Conservation (phyloP, 2,888 invertebrate species). For the Nasonovia ribisnigri region DNA sequence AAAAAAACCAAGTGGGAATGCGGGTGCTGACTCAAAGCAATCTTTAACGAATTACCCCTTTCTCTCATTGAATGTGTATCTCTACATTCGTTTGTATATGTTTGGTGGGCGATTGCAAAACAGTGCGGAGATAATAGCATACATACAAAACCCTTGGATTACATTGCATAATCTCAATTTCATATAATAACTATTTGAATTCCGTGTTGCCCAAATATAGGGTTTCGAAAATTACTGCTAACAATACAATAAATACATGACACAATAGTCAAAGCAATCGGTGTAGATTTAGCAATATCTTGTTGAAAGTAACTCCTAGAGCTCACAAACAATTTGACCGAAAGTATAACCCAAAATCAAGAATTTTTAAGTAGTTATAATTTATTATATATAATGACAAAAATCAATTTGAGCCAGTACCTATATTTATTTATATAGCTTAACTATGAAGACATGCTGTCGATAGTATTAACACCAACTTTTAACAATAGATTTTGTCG, state of each 20-base stretch:
- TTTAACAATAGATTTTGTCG: neutral
- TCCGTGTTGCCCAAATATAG: slow-evolving; percentile 38
- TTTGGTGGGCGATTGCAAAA: slow-evolving; percentile 28
- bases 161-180: slow-evolving; percentile 41
- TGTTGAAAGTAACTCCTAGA: neutral
- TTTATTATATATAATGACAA: slow-evolving; percentile 22
- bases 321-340: neutral
- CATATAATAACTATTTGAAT: slow-evolving; percentile 38
- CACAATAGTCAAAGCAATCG: slow-evolving; percentile 33
- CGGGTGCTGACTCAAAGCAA: slow-evolving; percentile 10
- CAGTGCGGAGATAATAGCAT: neutral
- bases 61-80: slow-evolving; percentile 20
- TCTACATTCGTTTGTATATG: neutral
- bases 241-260: slow-evolving; percentile 40
- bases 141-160: slow-evolving; percentile 35
- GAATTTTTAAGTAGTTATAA: neutral
- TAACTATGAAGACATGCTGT: neutral
- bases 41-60: slow-evolving; percentile 48
- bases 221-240: slow-evolving; percentile 46
- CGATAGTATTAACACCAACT: neutral
- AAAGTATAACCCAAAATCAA: neutral
- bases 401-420: neutral
- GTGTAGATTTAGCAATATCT: slow-evolving; percentile 21
- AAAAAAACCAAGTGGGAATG: slow-evolving; percentile 32
- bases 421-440: neutral